These are phyloP conservation scores for Potamilus streckersoni DNA, from an alignment of 1,140 invertebrate species.

Conservation along the genomic window DNA sequence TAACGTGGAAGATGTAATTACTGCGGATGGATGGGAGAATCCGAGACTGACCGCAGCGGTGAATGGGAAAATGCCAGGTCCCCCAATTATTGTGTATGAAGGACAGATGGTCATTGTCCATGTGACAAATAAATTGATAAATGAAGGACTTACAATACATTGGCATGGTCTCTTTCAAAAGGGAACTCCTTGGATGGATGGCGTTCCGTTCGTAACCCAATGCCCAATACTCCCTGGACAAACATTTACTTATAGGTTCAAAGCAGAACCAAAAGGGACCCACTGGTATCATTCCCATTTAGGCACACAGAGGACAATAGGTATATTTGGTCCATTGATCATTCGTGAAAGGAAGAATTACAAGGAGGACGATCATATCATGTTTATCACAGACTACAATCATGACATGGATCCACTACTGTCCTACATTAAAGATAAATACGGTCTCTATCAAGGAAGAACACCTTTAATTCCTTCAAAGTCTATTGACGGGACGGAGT, in stretches of 20 bases:
- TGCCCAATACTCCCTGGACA: no score
- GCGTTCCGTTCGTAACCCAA: no score
- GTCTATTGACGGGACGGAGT: conserved; percentile 36
- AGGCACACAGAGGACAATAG: conserved; percentile 52
- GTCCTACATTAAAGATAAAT: conserved; percentile 43
- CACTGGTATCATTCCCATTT: conserved; percentile 64
- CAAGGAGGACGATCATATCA: conserved; percentile 35
- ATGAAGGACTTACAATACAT: conserved; percentile 83
- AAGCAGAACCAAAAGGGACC: no score
- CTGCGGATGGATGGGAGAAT: conserved; percentile 52
- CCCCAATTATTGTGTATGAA: conserved; percentile 79
- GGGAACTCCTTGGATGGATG: no score
- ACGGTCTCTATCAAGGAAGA: conserved; percentile 36
- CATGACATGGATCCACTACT: conserved; percentile 48
- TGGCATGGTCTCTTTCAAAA: no score
- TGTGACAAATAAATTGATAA: conserved; percentile 83
- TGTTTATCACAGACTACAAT: conserved; percentile 54
- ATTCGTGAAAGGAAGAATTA: conserved; percentile 29
- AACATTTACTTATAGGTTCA: no score
- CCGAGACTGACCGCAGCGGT: conserved; percentile 37
- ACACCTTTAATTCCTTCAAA: conserved; percentile 13
- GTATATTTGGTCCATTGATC: conserved; percentile 55
- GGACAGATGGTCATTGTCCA: conserved; percentile 87
- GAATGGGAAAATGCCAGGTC: conserved; percentile 58
- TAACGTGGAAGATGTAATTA: conserved; percentile 43